Percentiles rank a stretch among this genome's conserved stretches.
Conservation (phyloP, 2,113 vertebrate species). For the Casuarius casuarius region DNA sequence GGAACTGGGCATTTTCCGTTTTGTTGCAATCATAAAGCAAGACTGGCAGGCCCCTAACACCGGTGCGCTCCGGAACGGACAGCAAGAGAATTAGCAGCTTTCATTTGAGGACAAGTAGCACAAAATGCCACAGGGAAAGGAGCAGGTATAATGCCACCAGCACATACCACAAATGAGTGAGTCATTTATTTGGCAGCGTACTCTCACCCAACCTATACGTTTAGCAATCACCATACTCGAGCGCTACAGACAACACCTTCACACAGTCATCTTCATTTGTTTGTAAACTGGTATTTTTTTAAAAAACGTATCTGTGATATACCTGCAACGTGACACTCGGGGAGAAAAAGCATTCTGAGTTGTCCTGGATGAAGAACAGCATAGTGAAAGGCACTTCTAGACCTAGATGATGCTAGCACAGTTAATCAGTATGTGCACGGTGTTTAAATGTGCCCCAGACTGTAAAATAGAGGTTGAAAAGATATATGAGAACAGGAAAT, state of each 20-base stretch:
- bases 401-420: neutral
- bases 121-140: neutral
- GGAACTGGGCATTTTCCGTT: neutral
- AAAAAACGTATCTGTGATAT: neutral
- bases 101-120: neutral
- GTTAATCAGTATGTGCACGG: neutral
- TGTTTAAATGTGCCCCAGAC: neutral
- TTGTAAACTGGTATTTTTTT: neutral
- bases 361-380: neutral
- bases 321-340: neutral
- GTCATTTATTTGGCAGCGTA: neutral
- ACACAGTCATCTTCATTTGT: neutral
- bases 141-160: neutral
- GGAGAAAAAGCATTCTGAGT: neutral
- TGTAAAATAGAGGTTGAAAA: neutral
- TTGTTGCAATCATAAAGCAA: too few relatives aligned
- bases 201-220: neutral
- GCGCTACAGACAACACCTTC: neutral
- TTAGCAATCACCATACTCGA: neutral
- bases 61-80: rapidly evolving
- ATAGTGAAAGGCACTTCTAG: neutral
- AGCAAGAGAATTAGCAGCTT: neutral
- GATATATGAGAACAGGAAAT: neutral
- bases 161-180: neutral
- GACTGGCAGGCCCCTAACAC: neutral